Conservation (phyloP, 2,888 invertebrate species). For the Lasioglossum figueresi region DNA sequence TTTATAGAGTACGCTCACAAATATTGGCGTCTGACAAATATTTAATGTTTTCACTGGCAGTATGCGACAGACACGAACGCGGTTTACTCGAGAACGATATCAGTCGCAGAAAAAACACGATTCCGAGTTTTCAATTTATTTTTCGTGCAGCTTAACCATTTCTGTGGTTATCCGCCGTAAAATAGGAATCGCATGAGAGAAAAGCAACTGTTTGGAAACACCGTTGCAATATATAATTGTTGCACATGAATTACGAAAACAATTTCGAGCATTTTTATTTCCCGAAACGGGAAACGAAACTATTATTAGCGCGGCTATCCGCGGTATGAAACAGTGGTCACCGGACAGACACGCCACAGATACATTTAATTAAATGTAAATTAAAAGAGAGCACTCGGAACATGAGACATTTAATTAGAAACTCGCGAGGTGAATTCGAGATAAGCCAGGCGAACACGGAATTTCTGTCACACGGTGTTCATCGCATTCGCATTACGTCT, state of each 20-base stretch:
- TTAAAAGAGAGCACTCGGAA: constrained; percentile 19
- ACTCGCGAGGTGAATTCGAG: constrained; percentile 17
- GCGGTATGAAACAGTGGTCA: background rate
- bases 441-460: constrained; percentile 24
- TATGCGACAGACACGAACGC: too few species aligned
- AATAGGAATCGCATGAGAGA: background rate
- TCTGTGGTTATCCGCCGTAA: background rate
- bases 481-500: background rate
- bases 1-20: background rate
- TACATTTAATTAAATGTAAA: constrained; percentile 49
- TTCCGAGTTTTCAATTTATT: background rate
- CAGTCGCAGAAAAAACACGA: background rate
- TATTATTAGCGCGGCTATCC: background rate
- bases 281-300: background rate
- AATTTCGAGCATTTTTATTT: background rate
- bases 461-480: constrained; percentile 19
- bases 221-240: background rate
- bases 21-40: background rate
- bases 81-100: background rate
- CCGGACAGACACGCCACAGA: background rate
- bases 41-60: background rate
- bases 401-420: constrained; percentile 42
- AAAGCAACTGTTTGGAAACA: background rate
- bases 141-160: background rate
- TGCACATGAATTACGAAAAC: background rate